Evolutionary conservation across 2,888 invertebrate genomes (phyloP).

Genomic region (Nipponacmea schrenckii): DNA sequence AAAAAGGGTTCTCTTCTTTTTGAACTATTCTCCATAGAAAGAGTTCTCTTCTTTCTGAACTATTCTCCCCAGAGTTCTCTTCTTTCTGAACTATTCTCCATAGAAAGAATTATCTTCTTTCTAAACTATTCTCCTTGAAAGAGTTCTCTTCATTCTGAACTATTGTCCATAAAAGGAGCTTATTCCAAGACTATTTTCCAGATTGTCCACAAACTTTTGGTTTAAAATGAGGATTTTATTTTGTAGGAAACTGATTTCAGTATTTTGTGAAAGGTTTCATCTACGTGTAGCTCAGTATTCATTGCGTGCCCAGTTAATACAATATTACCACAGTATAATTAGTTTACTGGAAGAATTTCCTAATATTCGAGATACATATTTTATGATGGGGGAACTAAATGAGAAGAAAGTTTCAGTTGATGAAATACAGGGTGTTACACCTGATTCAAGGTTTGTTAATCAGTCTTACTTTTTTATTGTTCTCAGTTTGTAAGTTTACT

Average conservation of each 20-base stretch:
- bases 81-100: no score
- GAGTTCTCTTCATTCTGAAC: no score
- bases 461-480: background rate
- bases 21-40: no score
- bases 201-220: background rate
- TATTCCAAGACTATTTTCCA: background rate
- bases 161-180: no score
- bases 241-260: constrained; percentile 47
- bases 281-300: constrained; percentile 61
- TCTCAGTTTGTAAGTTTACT: background rate
- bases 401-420: constrained; percentile 58
- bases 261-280: constrained; percentile 59
- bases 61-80: no score
- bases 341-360: constrained; percentile 62
- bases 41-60: no score
- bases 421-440: constrained; percentile 46
- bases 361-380: constrained; percentile 63
- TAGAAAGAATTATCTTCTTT: no score
- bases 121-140: no score
- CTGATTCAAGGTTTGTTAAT: constrained; percentile 57
- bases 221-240: background rate
- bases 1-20: no score
- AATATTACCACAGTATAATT: constrained; percentile 64
- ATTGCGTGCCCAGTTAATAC: constrained; percentile 62
- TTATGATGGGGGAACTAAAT: constrained; percentile 62